Evolutionary conservation across 2,888 invertebrate genomes (phyloP), one percentile per base, ranked within the genome.

Genomic region (Perizoma flavofasciatum): DNA sequence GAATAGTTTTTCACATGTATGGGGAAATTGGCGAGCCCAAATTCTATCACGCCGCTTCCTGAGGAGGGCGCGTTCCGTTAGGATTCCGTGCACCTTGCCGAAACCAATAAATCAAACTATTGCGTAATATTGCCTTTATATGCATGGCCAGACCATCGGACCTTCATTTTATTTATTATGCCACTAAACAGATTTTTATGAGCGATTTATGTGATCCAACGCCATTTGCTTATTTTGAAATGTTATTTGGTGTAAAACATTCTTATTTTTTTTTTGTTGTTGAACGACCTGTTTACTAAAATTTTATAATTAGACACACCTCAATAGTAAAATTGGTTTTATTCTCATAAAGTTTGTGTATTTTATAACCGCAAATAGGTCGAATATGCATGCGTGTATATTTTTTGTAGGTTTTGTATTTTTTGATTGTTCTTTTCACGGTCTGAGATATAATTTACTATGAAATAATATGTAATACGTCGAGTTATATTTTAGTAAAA

Each of bases 61-160:
- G 73, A 73, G 71, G 69, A 79, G 84, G 87, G 85, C 70, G 77
- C 75, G 77, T 70, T 75, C 83, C 85, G 86, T 86, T 86, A 85
- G 87, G 82, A 79, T 78, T 80, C 77, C 72, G 80, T 85, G 86
- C 91, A 91, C 90, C 91, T 91, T 90, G 85, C 86, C 86, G 78
- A 83, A 83, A 83, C 83, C 86, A 79, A 90, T 91, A 91, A 91
- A 91, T 91, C 91, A 91, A 85, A 88, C 85, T 86, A 89, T 89
- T 88, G 83, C 87, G 88, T 88, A 89, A 90, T 88, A 81, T 82
- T 77, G 82, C 83, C 81, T 80, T 79, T 90, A 80, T 89, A 91
- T 90, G 90, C 88, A 91, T 90, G 84, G 77, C 61, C 50, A 82
- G 78, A 82, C 83, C 75, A 73, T 71, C 75, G 75, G 73, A 77